A percentile compares a stretch with the other conserved stretches of the same genome.
Evolutionary conservation across 2,888 invertebrate genomes (phyloP).

Genomic region (Drosophila sordidula): DNA sequence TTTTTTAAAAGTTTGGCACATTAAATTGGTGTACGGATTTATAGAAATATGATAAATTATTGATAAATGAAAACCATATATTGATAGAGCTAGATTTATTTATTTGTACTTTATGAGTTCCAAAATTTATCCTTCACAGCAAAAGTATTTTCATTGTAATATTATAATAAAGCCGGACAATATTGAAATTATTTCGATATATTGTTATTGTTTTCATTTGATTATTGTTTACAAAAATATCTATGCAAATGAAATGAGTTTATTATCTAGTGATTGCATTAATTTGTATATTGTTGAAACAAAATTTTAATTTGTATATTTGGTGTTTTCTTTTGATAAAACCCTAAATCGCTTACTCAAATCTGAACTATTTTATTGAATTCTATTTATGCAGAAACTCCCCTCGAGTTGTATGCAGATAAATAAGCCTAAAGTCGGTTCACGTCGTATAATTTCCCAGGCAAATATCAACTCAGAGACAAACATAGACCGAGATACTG

Average conservation of each 20-base stretch:
- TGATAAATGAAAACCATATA: neutral
- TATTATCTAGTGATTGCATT: conserved; percentile 6
- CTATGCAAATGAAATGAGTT: conserved; percentile 8
- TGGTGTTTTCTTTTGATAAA: neutral
- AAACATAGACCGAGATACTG: conserved; percentile 39
- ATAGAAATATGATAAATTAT: neutral
- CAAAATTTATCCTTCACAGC: neutral
- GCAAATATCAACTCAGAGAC: conserved; percentile 1
- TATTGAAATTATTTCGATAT: neutral
- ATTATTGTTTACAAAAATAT: neutral
- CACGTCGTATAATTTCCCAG: conserved; percentile 1
- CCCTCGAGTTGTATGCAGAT: neutral
- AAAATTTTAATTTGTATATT: neutral
- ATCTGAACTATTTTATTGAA: neutral
- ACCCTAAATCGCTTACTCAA: neutral
- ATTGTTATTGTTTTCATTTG: neutral
- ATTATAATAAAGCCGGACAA: neutral
- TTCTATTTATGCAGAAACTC: neutral
- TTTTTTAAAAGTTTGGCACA: neutral
- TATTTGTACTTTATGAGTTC: too few species aligned
- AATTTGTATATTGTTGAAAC: neutral
- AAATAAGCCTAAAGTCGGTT: conserved; percentile 3
- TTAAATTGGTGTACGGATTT: neutral
- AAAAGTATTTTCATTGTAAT: neutral
- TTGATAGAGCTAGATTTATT: too few species aligned